Evolutionary conservation across 2,113 vertebrate genomes (phyloP), one percentile per base, ranked within the genome.

Genomic region (Caretta caretta): DNA sequence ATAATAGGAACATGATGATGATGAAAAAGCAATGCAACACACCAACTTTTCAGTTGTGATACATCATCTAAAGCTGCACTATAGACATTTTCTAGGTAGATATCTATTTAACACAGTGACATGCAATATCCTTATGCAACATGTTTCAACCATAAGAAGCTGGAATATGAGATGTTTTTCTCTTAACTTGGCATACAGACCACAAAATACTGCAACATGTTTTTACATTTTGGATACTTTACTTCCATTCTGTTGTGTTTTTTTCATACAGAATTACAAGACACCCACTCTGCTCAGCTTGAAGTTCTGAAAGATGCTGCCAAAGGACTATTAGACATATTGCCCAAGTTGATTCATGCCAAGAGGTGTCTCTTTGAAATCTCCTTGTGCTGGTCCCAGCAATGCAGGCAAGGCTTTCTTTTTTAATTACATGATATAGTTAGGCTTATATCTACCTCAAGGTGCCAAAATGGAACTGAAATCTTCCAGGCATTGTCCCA

Each of bases 201-300:
- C 25, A 56, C 56, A 95, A 93, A 53, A 56, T 95, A 53, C 35
- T 83, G 85, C 38, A 90, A 94, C 94, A 51, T 16, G 62, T 56
- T 48, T 8, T 50, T 86, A 35, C 80, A 72, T 95, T 94, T 90
- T 72, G 51, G 10, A 29, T 38, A 53, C 2, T 19, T 75, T 75
- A 65, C 6, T 65, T 65, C 6, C 69, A 46, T 84, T 93, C 89
- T 87, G 25, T 8, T 57, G 11, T 89, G 90, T 29, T 38, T 75
- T 72, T 53, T 25, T 62, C 9, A 46, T 56, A 86, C 38, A 57
- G 10, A 7, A 35, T 65, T 72, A n/a, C 53, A 86, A 86, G 88
- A 88, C 17, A 29, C 92, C 90, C 6, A 14, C 89, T 87, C 83
- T 49, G 56, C 24, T 25, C 31, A 92, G 46, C 27, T 7, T 2